Conservation (phyloP, 2,797 vertebrate species). For the Oreochromis grahami region DNA sequence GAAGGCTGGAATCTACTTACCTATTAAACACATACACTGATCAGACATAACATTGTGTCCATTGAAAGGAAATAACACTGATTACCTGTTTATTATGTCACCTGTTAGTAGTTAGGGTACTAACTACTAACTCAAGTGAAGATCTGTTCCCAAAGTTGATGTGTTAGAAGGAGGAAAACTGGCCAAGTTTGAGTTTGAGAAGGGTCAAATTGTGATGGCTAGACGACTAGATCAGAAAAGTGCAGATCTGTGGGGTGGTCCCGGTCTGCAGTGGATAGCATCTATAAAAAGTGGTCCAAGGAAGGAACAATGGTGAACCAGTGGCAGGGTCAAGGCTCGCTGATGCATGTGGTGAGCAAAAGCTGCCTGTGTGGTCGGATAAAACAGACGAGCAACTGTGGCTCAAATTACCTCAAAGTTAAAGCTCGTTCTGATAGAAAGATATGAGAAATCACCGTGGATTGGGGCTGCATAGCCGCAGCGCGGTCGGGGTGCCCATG, state of each 20-base stretch:
- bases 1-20: slow-evolving; percentile 10
- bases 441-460: neutral
- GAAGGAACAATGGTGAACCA: neutral
- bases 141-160: neutral
- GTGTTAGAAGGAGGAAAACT: neutral
- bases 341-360: neutral
- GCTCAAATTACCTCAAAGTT: neutral
- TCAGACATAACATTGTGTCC: neutral
- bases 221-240: neutral
- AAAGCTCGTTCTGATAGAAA: neutral
- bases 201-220: neutral
- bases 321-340: neutral
- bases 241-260: neutral
- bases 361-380: neutral
- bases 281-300: neutral
- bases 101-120: neutral
- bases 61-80: neutral
- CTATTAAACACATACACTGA: neutral
- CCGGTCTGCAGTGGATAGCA: neutral
- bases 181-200: neutral
- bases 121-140: neutral
- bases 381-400: neutral
- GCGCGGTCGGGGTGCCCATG: fast-evolving
- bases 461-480: neutral
- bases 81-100: neutral